Percentiles rank a stretch among this genome's conserved stretches.
phyloP scores from a whole-genome alignment of 2,113 vertebrate species.

The Neotoma lepida region DNA sequence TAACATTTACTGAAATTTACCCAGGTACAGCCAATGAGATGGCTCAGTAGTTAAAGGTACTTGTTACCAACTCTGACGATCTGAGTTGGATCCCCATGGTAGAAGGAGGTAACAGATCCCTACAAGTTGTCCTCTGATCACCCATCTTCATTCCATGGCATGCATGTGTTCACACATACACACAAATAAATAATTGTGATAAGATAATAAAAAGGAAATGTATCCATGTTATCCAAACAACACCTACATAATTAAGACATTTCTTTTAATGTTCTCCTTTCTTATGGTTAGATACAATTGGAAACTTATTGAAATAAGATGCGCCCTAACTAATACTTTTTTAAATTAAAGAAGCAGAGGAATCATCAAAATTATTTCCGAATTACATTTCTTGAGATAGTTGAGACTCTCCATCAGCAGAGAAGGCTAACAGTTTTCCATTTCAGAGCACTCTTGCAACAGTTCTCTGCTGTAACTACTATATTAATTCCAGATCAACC shows the following conservation, averaged over 20 bases:
- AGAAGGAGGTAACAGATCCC: not conserved
- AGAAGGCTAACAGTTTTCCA: not conserved
- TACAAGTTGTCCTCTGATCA: not conserved
- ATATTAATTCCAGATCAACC: constrained; percentile 14
- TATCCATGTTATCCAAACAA: not conserved
- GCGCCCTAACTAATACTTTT: not conserved
- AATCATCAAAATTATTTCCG: constrained; percentile 7
- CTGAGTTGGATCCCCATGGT: rapidly evolving
- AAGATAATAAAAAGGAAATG: not conserved
- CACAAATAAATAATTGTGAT: not conserved
- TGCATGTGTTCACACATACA: not conserved
- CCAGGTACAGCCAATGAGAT: not conserved
- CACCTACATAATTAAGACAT: not conserved
- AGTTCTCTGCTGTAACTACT: not conserved
- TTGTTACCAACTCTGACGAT: not conserved
- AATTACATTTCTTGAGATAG: not conserved
- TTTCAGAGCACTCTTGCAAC: not conserved
- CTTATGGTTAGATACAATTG: constrained; percentile 7
- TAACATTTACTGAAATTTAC: not conserved
- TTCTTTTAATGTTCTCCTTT: not conserved
- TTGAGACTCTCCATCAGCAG: not conserved
- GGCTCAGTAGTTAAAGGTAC: not conserved
- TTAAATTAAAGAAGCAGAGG: not conserved
- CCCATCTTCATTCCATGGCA: not conserved
- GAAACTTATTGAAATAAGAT: constrained; percentile 8